Evolutionary conservation across 2,797 vertebrate genomes (phyloP), one percentile per base, ranked within the genome.

Genomic region (Sphenodon punctatus): DNA sequence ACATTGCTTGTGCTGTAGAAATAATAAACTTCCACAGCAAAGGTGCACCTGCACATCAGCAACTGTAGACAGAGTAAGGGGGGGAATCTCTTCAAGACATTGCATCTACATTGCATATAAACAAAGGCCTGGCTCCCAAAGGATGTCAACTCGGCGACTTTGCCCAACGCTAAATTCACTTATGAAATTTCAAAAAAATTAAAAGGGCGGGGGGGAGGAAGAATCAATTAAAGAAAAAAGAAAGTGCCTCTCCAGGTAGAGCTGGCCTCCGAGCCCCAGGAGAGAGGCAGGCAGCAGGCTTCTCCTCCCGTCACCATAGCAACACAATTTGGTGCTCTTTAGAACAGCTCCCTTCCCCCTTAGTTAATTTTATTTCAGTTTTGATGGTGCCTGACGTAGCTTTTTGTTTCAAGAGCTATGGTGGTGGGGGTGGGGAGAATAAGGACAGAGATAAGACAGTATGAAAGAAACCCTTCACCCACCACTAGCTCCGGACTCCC

Each of bases 221-320:
- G 60, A 55, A 25, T 41, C 56, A 65, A 70, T 32, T 43, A 1
- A 32, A 77, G 56, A 76, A 82, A 77, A 66, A 77, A 82, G 85
- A 80, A 80, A 78, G 80, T 63, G 39, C 75, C 73, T 32, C 10
- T 0, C 60, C 60, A 64, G 64, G 55, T 74, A 48, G 49, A 75
- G 80, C 30, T 76, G 0, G 55, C 77, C 77, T 36, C 81, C 1
- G 2, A 75, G 56, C 87, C 89, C 89, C 89, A 82, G 89, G 89
- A 91, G 89, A 91, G 83, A 85, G 61, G 78, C 87, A 86, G 77
- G 82, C 79, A 38, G 83, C 42, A 75, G 80, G 87, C 89, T 84
- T 76, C 82, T 84, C 87, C 89, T 90, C 80, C 61, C 61, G 78
- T 91, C 86, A 32, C 89, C 80, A 91, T 89, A 38, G 88, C 66